A percentile compares a stretch with the other conserved stretches of the same genome.
phyloP scores from a whole-genome alignment of 2,888 invertebrate species.

The Heteromyza rotundicornis region DNA sequence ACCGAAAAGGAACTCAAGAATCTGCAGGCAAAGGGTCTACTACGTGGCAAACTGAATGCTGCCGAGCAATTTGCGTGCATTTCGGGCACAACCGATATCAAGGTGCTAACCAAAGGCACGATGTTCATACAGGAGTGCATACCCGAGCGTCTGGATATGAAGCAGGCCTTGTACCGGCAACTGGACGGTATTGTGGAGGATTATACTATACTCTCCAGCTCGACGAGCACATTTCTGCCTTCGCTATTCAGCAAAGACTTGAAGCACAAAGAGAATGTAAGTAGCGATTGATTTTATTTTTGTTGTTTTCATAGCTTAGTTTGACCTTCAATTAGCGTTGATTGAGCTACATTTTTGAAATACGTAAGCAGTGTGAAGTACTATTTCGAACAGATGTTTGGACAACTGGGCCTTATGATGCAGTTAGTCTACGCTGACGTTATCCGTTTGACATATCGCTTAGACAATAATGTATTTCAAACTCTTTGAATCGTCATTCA shows the following conservation, averaged over 20 bases:
- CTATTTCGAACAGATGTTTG: too few relatives aligned
- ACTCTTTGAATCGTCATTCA: too few relatives aligned
- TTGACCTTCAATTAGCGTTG: background rate
- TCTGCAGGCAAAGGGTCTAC: conserved; percentile 73
- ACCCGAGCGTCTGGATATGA: conserved; percentile 86
- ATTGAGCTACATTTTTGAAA: too few relatives aligned
- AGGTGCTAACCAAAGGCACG: conserved; percentile 76
- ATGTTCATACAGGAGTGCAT: conserved; percentile 92
- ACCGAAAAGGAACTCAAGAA: conserved; percentile 75
- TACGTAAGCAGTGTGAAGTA: too few relatives aligned
- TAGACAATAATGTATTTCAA: too few relatives aligned
- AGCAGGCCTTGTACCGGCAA: conserved; percentile 78
- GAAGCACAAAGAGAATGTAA: conserved; percentile 71
- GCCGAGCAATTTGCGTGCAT: conserved; percentile 79
- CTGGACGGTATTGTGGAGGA: conserved; percentile 80
- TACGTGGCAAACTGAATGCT: conserved; percentile 78
- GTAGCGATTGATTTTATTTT: too few relatives aligned
- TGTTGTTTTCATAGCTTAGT: background rate
- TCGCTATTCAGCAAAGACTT: conserved; percentile 84
- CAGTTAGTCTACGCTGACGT: too few relatives aligned
- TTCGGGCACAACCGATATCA: conserved; percentile 73
- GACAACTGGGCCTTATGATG: too few relatives aligned
- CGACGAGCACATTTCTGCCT: conserved; percentile 91
- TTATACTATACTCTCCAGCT: conserved; percentile 85
- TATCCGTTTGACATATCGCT: too few relatives aligned